Base-by-base conservation (phyloP, 1,140 invertebrate genomes). In the Meloidogyne exigua region DNA sequence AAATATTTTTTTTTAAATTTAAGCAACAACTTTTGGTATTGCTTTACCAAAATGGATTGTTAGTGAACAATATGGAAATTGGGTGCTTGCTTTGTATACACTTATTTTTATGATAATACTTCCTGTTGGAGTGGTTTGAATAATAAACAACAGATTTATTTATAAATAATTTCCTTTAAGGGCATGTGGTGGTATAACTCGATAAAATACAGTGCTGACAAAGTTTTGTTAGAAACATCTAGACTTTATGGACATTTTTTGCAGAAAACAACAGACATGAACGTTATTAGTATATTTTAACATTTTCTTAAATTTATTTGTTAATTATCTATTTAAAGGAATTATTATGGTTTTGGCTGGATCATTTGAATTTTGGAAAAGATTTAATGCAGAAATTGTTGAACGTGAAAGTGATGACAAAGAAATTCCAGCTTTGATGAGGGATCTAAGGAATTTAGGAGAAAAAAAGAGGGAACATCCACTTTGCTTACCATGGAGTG, bases 21-120 rank as follows among this genome's bases (percentile, higher is more conserved):
- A 68, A 90, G 95, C 95, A 25, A 98, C 95, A 91, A 95, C 93
- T 83, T 98, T 99, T 91, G 96, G 97, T 79, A 99, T 99, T 88
- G 97, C 96, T 63, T 89, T 99, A 64, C 97, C 97, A 23, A 98
- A 96, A 72, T 99, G 96, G 96, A 98, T 99, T 88, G 95, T 99
- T n/a, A 95, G 98, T 87, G 96, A 97, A 88, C 94, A 99, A 89
- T 99, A 99, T 88, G 97, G 95, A 81, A 91, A 98, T 44, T 97
- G 94, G 94, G 95, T 98, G 11, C 90, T 99, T 57, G 95, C 94
- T 18, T 90, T 96, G 0, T 99, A 99, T 90, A 95, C 92, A 23
- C 89, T 98, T 63, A 92, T 99, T 0, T 99, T 99, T 86, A 98
- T 99, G 95, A 92, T 99, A 70, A 93, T 95, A 72, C 88, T 99